Evolutionary conservation across 2,797 vertebrate species (phyloP).

Genomic region (Ctenosaura bakeri): DNA sequence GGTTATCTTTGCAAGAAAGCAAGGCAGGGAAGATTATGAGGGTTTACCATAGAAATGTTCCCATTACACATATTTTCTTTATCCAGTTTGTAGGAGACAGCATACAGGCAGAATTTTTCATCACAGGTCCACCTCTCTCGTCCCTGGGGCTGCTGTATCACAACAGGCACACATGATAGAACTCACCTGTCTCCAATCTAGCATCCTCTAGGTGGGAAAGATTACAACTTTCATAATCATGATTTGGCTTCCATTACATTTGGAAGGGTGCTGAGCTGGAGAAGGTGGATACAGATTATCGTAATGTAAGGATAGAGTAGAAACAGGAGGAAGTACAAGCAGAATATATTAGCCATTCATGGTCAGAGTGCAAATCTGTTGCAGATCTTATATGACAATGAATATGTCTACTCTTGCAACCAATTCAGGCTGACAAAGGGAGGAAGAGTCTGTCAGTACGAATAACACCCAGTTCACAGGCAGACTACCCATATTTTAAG

Average conservation of each 20-base stretch:
- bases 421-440: conserved; percentile 58
- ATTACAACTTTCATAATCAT: not conserved
- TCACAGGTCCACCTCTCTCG: not conserved
- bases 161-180: not conserved
- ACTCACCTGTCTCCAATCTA: not conserved
- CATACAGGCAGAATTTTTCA: not conserved
- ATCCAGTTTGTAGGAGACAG: not conserved
- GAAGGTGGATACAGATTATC: not conserved
- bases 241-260: not conserved
- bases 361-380: conserved; percentile 66
- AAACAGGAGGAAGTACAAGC: not conserved
- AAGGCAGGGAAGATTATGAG: not conserved
- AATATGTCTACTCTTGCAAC: conserved; percentile 54
- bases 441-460: conserved; percentile 53
- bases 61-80: not conserved
- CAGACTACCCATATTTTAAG: conserved; percentile 46
- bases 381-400: conserved; percentile 57
- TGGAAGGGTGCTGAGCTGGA: not conserved
- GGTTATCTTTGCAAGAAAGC: not conserved
- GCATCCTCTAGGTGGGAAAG: not conserved
- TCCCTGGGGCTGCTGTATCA: not conserved
- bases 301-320: not conserved
- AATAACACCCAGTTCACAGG: conserved; percentile 41
- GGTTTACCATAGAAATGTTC: too few species aligned
- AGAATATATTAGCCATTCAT: not conserved